Conservation (phyloP, 2,888 invertebrate species). For the Bimastos eiseni region DNA sequence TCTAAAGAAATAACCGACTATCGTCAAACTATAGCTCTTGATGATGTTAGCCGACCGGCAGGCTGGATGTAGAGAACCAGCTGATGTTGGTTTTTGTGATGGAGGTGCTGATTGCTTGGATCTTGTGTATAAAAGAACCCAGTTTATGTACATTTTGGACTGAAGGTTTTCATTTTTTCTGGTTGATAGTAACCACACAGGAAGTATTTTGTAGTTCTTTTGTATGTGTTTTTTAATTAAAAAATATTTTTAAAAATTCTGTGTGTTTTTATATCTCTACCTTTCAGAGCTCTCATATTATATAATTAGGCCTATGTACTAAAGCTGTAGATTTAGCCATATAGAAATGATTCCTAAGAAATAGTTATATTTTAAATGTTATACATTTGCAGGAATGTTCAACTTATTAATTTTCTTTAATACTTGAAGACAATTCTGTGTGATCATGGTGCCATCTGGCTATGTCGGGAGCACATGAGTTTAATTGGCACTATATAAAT, state of each 20-base stretch:
- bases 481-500: too few relatives aligned
- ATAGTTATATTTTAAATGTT: background rate
- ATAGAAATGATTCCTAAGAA: background rate
- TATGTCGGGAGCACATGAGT: too few relatives aligned
- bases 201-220: background rate
- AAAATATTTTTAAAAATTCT: background rate
- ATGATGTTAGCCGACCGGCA: constrained; percentile 33
- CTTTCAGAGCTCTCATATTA: too few relatives aligned
- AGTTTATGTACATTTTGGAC: background rate
- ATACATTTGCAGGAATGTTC: background rate
- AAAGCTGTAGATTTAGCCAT: too few relatives aligned
- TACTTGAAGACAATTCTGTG: background rate
- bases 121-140: background rate
- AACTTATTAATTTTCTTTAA: background rate
- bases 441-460: too few relatives aligned
- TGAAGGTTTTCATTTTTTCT: background rate
- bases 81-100: background rate
- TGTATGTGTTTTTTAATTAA: background rate
- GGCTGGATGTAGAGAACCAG: background rate
- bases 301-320: too few relatives aligned
- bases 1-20: constrained; percentile 58
- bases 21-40: constrained; percentile 40
- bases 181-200: background rate
- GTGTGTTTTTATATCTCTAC: background rate
- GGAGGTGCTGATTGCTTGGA: background rate